These are phyloP conservation scores for Ormia ochracea DNA, from an alignment of 2,888 invertebrate species.

Conservation along the genomic window DNA sequence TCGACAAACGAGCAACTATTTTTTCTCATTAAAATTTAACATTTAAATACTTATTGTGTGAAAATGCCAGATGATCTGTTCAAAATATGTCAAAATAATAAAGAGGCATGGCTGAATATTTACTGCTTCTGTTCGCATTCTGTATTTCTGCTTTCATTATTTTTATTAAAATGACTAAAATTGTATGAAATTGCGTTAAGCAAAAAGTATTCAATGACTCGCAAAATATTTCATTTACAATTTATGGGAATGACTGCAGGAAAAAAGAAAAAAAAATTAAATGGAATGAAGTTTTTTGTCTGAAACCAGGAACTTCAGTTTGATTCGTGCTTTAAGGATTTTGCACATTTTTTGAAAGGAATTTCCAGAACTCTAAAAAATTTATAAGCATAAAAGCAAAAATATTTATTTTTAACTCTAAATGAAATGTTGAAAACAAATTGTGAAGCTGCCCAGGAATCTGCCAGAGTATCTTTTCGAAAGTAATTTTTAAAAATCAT, in stretches of 20 bases:
- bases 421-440: no score
- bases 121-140: neutral
- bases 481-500: no score
- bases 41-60: conserved; percentile 60
- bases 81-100: conserved; percentile 42
- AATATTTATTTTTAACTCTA: no score
- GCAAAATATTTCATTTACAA: neutral
- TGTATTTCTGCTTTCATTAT: neutral
- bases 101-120: conserved; percentile 20
- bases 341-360: no score
- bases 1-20: neutral
- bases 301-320: neutral
- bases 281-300: neutral
- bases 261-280: neutral
- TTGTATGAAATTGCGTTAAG: neutral
- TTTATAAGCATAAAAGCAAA: no score
- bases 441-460: no score
- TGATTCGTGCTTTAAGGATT: no score
- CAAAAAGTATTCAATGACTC: neutral
- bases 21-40: conserved; percentile 21
- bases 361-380: no score
- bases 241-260: neutral
- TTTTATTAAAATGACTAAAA: conserved; percentile 5
- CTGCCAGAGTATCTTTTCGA: no score
- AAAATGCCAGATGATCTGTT: conserved; percentile 58